A percentile compares a stretch with the other conserved stretches of the same genome.
Evolutionary conservation across 2,888 invertebrate genomes (phyloP).

Genomic region (Mayetiola destructor): DNA sequence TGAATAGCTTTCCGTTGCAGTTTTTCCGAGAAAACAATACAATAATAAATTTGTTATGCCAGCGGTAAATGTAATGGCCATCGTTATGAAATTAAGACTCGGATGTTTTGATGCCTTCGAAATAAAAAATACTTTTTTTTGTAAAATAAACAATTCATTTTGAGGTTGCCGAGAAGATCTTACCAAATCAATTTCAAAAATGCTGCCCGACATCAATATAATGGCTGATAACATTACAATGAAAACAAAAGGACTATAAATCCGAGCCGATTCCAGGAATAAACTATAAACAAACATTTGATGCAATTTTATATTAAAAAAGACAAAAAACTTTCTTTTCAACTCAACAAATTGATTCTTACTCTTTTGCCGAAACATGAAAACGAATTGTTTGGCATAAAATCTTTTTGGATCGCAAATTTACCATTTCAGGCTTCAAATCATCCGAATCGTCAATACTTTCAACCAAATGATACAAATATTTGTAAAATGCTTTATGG

Average conservation of each 20-base stretch:
- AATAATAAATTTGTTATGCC: background rate
- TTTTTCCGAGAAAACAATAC: background rate
- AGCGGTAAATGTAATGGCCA: background rate
- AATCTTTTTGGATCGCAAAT: background rate
- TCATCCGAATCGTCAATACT: background rate
- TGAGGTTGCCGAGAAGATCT: background rate
- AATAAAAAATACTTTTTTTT: background rate
- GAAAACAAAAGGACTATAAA: background rate
- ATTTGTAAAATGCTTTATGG: background rate
- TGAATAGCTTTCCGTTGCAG: background rate
- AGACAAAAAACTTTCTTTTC: background rate
- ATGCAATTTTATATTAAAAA: background rate
- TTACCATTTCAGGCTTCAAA: background rate
- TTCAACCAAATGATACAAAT: background rate
- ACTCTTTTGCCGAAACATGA: background rate
- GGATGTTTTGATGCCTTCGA: background rate
- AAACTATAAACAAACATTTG: background rate
- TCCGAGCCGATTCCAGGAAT: background rate
- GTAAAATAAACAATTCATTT: background rate
- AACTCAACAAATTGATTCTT: too few species aligned
- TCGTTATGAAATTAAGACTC: background rate
- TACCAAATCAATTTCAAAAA: background rate
- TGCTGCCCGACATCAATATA: background rate
- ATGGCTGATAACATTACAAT: background rate
- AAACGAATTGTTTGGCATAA: too few species aligned